These are phyloP conservation scores for Ciona savignyi DNA, from an alignment of 23 tunicate genomes.

Conservation along the genomic window DNA sequence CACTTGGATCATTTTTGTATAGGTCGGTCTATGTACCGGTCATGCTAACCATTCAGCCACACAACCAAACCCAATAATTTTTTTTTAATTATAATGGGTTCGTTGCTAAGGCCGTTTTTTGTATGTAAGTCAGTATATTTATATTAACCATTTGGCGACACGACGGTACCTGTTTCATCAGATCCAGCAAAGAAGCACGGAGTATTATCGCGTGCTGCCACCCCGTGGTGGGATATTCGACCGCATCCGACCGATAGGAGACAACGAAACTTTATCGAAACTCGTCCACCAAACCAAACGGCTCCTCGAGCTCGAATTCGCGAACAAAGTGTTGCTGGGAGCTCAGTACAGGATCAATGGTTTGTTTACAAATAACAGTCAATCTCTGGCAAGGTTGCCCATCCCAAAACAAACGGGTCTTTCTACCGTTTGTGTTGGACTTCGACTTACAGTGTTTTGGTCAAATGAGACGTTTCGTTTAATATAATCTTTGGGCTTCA, in stretches of 20 bases:
- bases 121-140: neutral
- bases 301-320: conserved; percentile 82
- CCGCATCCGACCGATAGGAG: conserved; percentile 83
- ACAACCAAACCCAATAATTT: no score
- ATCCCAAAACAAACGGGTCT: no score
- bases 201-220: conserved; percentile 94
- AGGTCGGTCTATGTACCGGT: no score
- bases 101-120: neutral
- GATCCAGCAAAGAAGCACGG: conserved; percentile 86
- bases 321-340: conserved; percentile 88
- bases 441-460: no score
- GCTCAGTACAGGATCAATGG: conserved; percentile 98
- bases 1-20: no score
- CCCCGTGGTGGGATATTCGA: conserved; percentile 93
- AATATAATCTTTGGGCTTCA: no score
- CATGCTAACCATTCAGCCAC: no score
- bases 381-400: no score
- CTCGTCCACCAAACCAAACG: conserved; percentile 74
- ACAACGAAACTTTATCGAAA: conserved; percentile 26
- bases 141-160: neutral
- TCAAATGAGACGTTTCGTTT: no score
- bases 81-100: neutral
- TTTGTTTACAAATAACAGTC: no score
- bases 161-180: no score
- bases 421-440: no score